Conservation (phyloP, 2,888 invertebrate genomes). For the Lasioglossum lativentre region DNA sequence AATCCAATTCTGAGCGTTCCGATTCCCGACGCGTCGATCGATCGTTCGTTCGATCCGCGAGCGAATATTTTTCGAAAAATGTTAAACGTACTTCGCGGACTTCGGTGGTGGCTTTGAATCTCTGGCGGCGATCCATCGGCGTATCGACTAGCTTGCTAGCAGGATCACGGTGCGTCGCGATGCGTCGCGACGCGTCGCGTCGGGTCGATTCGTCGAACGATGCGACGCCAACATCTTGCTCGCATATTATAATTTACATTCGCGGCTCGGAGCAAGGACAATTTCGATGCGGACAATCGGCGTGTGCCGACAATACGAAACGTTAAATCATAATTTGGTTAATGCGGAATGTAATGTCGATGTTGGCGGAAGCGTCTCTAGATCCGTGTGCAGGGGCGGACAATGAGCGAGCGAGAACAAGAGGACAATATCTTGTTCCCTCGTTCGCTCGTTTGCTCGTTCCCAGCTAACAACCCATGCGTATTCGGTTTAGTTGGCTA, state of each 20-base stretch:
- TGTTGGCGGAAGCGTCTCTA: constrained; percentile 78
- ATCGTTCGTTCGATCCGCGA: neutral
- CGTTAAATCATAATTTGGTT: constrained; percentile 84
- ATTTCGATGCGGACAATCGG: constrained; percentile 82
- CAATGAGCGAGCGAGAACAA: constrained; percentile 60
- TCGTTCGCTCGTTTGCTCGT: constrained; percentile 23
- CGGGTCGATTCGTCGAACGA: neutral
- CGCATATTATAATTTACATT: constrained; percentile 81
- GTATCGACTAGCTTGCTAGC: neutral
- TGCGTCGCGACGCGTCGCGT: neutral
- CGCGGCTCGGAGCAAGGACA: constrained; percentile 77
- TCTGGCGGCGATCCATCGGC: neutral
- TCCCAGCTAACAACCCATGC: constrained; percentile 9
- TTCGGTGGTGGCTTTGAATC: too few relatives aligned
- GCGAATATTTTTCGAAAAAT: neutral
- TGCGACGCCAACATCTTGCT: constrained; percentile 57
- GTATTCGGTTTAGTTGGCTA: constrained; percentile 14
- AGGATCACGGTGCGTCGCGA: too few relatives aligned
- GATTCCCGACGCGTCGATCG: constrained; percentile 6
- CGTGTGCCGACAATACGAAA: constrained; percentile 80
- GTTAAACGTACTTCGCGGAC: neutral
- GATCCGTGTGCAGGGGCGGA: constrained; percentile 42
- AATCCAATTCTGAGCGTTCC: constrained; percentile 43
- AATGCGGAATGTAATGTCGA: constrained; percentile 84
- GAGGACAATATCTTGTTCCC: constrained; percentile 55